Evolutionary conservation across 2,888 invertebrate species (phyloP), one percentile per base, ranked within the genome.

Genomic region (Cantharis flavilabris): DNA sequence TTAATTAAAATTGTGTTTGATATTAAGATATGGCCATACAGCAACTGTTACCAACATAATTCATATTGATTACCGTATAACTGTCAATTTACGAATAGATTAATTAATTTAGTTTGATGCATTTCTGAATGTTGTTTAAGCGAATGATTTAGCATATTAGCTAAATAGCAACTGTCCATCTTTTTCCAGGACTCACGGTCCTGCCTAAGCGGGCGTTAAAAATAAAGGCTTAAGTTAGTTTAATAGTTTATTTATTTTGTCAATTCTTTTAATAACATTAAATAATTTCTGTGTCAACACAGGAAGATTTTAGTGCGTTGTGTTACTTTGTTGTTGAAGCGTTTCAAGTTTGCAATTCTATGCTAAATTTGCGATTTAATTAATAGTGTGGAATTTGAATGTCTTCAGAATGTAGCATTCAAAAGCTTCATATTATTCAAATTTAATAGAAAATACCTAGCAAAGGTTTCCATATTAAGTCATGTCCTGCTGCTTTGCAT

Each of bases 401-500:
- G 18, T 71, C 63, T 14, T 72, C 73, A 65, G 20, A 70, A 77
- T 67, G 49, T 18, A 71, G 62, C 63, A 72, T 69, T 77, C 33
- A 74, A 71, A 77, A 74, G 71, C 71, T 74, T 71, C 73, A 62
- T 69, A 73, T 28, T 49, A 74, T 67, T 71, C 71, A 77, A 20
- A 74, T 69, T 69, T 64, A 30, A 62, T 70, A 49, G 49, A 71
- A 64, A 77, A 63, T 76, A 73, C 71, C 77, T 77, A 77, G 63
- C 77, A 71, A 74, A 67, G 63, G 69, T 30, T 71, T 71, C 73
- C 77, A 33, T 62, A 28, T 64, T 70, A 33, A 33, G 69, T 76
- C 72, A 76, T 70, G 65, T 73, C 71, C 73, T 70, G 76, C 76
- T 73, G 76, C 76, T 74, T 69, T 74, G 69, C 23, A 14, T 69